These are phyloP conservation scores for Tenthredo amoena DNA, from an alignment of 2,888 invertebrate genomes.

Conservation along the genomic window DNA sequence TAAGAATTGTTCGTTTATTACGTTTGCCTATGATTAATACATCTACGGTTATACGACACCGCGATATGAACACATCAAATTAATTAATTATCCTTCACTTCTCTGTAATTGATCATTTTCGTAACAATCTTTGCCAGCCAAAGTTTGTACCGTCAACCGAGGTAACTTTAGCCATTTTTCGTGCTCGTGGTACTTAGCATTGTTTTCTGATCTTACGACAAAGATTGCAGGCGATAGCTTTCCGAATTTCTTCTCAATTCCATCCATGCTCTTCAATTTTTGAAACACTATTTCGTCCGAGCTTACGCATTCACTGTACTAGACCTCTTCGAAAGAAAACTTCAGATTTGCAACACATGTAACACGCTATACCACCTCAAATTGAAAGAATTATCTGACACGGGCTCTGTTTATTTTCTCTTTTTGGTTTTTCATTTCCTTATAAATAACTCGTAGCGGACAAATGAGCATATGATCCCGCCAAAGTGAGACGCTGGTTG, in stretches of 20 bases:
- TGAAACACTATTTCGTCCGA: neutral
- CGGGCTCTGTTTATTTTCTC: neutral
- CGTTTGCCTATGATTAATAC: neutral
- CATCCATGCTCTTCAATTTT: neutral
- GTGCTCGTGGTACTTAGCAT: neutral
- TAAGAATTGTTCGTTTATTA: constrained; percentile 2
- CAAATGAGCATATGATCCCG: neutral
- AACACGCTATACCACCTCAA: neutral
- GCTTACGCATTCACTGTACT: neutral
- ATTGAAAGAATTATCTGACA: neutral
- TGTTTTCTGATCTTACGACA: neutral
- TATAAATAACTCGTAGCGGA: neutral
- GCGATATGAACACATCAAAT: constrained; percentile 1
- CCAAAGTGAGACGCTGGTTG: neutral
- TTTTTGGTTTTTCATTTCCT: neutral
- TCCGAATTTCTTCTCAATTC: neutral
- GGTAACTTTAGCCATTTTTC: neutral
- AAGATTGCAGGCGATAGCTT: neutral
- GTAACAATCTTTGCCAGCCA: neutral
- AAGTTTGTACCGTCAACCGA: neutral
- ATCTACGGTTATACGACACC: neutral
- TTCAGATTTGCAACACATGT: neutral
- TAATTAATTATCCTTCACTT: neutral
- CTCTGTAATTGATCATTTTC: constrained; percentile 2
- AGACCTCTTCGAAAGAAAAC: neutral